phyloP scores from a whole-genome alignment of 2,797 vertebrate genomes.

The Rhynchotus rufescens region DNA sequence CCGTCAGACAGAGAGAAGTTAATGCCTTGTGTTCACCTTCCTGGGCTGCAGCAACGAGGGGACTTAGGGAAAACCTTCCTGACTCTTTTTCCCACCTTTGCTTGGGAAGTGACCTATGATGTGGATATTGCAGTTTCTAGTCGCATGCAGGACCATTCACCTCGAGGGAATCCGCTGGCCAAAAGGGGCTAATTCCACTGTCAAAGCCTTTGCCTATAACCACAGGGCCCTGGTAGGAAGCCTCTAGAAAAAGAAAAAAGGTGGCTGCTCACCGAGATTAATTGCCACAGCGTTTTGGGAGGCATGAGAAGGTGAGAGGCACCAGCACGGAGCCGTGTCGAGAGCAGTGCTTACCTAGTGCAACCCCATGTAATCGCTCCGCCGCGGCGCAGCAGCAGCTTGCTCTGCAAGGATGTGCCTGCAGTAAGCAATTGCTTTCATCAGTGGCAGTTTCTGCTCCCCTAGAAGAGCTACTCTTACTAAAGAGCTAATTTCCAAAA shows the following conservation, averaged over 20 bases:
- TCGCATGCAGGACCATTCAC: not conserved
- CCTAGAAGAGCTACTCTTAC: not conserved
- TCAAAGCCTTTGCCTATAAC: not conserved
- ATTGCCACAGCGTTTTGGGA: not conserved
- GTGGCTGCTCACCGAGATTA: not conserved
- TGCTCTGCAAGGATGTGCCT: not conserved
- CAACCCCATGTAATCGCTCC: not conserved
- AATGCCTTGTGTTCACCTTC: not conserved
- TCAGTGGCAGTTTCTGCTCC: not conserved
- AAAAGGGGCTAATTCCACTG: not conserved
- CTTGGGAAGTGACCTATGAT: not conserved
- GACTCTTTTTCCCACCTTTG: not conserved
- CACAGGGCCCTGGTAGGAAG: not conserved
- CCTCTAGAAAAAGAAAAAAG: fast-evolving
- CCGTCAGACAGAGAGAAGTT: not conserved
- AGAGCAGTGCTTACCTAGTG: not conserved
- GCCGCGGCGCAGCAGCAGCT: not conserved
- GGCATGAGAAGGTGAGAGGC: not conserved
- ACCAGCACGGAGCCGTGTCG: not conserved
- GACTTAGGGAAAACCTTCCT: not conserved
- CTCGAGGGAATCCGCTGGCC: not conserved
- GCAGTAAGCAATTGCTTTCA: not conserved
- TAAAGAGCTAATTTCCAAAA: not conserved
- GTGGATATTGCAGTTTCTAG: not conserved
- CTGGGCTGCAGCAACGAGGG: not conserved